Evolutionary conservation across 2,113 vertebrate genomes (phyloP).

Genomic region (Pseudopipra pipra): DNA sequence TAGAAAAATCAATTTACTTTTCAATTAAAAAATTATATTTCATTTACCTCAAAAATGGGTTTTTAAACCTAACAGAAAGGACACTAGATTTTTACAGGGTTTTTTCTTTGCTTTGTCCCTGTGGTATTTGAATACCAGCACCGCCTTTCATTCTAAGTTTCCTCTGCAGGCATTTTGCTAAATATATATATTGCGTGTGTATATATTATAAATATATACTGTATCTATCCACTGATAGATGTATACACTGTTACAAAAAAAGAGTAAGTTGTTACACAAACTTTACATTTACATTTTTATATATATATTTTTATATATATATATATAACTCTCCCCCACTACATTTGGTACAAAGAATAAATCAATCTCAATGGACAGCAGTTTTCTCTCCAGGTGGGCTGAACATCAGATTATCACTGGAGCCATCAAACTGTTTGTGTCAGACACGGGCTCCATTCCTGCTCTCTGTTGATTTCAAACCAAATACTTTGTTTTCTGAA

Average conservation of each 20-base stretch:
- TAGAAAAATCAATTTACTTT: conserved; percentile 61
- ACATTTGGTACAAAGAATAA: conserved; percentile 67
- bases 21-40: conserved; percentile 51
- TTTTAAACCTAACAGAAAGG: conserved; percentile 4
- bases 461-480: conserved; percentile 47
- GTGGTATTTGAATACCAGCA: conserved; percentile 26
- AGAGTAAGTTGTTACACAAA: conserved; percentile 55
- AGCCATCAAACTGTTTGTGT: neutral
- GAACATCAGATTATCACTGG: neutral
- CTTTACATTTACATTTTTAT: conserved; percentile 52
- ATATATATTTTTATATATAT: conserved; percentile 9
- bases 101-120: neutral
- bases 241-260: conserved; percentile 57
- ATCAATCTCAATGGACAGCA: conserved; percentile 37
- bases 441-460: conserved; percentile 7
- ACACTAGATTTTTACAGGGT: neutral
- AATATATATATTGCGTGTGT: conserved; percentile 50
- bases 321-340: conserved; percentile 37
- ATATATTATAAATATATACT: conserved; percentile 68
- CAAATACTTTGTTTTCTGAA: conserved; percentile 59
- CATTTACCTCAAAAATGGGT: neutral
- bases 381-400: conserved; percentile 40
- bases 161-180: conserved; percentile 55
- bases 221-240: conserved; percentile 53
- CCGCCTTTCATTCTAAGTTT: conserved; percentile 50